Evolutionary conservation across 2,888 invertebrate genomes (phyloP).

Genomic region (Amiota communis): DNA sequence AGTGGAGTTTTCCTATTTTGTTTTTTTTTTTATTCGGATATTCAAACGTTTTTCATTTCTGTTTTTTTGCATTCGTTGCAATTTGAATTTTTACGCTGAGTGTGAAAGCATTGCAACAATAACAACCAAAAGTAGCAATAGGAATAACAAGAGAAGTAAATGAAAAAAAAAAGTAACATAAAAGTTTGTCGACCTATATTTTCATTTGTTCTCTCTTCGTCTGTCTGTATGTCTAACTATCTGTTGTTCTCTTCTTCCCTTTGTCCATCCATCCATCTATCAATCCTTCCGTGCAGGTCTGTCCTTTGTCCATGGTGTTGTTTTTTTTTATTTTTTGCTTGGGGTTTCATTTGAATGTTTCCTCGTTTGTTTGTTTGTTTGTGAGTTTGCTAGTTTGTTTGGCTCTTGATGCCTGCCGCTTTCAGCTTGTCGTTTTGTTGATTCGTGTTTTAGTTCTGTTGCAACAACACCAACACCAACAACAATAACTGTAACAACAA

Average conservation of each 20-base stretch:
- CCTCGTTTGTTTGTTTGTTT: neutral
- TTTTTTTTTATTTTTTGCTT: neutral
- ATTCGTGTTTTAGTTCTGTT: slow-evolving; percentile 43
- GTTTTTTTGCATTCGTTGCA: slow-evolving; percentile 40
- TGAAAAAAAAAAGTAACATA: slow-evolving; percentile 41
- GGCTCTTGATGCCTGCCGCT: no score
- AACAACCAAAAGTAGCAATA: slow-evolving; percentile 6
- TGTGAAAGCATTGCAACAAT: slow-evolving; percentile 32
- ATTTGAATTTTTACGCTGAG: slow-evolving; percentile 64
- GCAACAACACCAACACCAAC: slow-evolving; percentile 44
- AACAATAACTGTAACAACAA: slow-evolving; percentile 40
- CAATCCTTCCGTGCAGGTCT: slow-evolving; percentile 29
- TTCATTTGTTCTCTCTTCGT: slow-evolving; percentile 25
- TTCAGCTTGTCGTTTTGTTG: slow-evolving; percentile 5
- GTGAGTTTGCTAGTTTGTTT: slow-evolving; percentile 1
- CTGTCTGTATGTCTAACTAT: neutral
- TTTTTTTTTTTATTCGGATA: slow-evolving; percentile 29
- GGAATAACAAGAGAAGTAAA: slow-evolving; percentile 40
- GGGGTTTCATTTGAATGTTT: no score
- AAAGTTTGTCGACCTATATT: slow-evolving; percentile 67
- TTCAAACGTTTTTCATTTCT: slow-evolving; percentile 16
- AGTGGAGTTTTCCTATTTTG: neutral
- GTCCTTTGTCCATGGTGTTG: slow-evolving; percentile 9
- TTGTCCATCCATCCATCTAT: neutral
- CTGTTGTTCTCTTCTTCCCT: neutral